phyloP scores from a whole-genome alignment of 1,140 invertebrate species.

The Chrysomallon squamiferum region DNA sequence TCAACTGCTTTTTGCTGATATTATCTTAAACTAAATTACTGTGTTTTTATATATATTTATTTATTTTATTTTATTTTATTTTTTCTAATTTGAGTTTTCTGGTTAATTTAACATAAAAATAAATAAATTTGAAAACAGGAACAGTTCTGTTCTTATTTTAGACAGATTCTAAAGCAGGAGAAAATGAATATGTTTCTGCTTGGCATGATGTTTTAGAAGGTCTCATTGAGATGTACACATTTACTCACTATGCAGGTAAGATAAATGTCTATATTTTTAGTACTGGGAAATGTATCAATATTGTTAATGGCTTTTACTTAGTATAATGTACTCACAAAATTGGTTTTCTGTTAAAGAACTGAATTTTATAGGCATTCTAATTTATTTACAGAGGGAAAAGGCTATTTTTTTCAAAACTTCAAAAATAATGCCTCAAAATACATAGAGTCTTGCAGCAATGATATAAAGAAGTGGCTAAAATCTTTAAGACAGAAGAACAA shows the following conservation, averaged over 20 bases:
- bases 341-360: neutral
- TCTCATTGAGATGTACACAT: conserved; percentile 17
- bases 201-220: conserved; percentile 19
- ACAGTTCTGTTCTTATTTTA: too few species aligned
- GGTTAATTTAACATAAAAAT: too few species aligned
- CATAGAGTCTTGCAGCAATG: conserved; percentile 69
- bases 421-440: conserved; percentile 72
- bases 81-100: too few species aligned
- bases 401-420: conserved; percentile 70
- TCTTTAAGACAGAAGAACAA: conserved; percentile 68
- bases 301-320: neutral
- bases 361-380: neutral
- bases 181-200: too few species aligned
- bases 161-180: too few species aligned
- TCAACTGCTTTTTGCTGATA: too few species aligned
- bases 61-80: too few species aligned
- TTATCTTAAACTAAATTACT: too few species aligned
- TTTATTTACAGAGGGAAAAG: conserved; percentile 32
- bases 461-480: conserved; percentile 73
- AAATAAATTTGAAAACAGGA: too few species aligned
- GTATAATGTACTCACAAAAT: neutral
- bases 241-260: conserved; percentile 16
- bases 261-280: neutral
- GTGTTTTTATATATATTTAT: too few species aligned
- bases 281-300: neutral